Conservation (phyloP, 1,140 invertebrate species). For the Bombus waltoni region DNA sequence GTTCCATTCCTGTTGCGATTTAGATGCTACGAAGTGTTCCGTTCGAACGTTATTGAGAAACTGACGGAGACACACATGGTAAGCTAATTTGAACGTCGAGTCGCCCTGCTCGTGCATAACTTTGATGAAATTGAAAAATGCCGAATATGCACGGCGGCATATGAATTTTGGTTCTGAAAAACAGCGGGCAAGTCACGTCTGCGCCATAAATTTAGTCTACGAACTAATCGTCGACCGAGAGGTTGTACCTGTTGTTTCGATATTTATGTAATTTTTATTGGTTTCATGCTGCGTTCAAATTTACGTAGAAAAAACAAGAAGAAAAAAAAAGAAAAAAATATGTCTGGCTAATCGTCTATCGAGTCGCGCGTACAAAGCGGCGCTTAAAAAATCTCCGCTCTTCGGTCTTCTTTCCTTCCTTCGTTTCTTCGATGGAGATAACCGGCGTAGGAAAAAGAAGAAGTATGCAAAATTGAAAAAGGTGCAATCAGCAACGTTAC, state of each 20-base stretch:
- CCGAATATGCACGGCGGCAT: not conserved
- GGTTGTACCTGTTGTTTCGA: too few species aligned
- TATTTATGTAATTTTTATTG: too few species aligned
- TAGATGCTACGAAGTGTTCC: too few species aligned
- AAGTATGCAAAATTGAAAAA: constrained; percentile 1
- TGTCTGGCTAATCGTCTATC: not conserved
- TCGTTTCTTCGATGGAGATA: not conserved
- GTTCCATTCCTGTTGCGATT: not conserved
- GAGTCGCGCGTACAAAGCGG: not conserved
- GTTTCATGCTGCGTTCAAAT: not conserved
- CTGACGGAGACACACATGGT: not conserved
- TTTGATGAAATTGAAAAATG: not conserved
- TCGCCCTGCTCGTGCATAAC: not conserved
- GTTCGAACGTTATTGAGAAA: not conserved
- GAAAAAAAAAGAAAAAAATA: not conserved
- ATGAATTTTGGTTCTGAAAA: too few species aligned
- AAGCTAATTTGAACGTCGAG: not conserved
- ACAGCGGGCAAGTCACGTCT: too few species aligned
- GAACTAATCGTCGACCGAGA: too few species aligned
- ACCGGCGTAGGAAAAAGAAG: not conserved
- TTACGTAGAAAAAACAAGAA: not conserved
- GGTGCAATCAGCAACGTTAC: not conserved
- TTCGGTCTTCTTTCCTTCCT: not conserved
- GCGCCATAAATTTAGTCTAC: too few species aligned
- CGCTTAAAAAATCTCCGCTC: not conserved